A percentile compares a stretch with the other conserved stretches of the same genome.
These are phyloP conservation scores for Rhinolophus ferrumequinum DNA, from an alignment of 2,113 vertebrate species.

Conservation along the genomic window DNA sequence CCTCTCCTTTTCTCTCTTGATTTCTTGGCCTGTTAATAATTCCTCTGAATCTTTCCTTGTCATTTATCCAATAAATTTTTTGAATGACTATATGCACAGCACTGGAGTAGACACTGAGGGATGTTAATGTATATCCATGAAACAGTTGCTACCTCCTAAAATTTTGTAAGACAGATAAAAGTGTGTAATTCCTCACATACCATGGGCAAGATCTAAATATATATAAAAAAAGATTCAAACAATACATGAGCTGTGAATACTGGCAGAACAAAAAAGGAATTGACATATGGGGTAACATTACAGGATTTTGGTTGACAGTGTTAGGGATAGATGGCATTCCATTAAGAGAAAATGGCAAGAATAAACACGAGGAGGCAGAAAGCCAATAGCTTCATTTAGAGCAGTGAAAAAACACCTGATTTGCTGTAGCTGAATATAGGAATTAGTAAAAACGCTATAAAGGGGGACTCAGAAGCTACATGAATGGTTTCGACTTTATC, in stretches of 20 bases:
- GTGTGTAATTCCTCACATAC: background rate
- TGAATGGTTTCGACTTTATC: background rate
- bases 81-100: background rate
- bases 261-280: background rate
- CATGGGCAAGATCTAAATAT: background rate
- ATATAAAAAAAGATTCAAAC: background rate
- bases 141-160: background rate
- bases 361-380: background rate
- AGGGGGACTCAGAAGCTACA: background rate
- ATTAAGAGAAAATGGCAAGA: constrained; percentile 27
- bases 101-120: background rate
- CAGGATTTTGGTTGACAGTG: background rate
- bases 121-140: background rate
- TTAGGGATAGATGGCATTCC: background rate
- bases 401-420: background rate
- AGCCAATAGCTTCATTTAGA: background rate
- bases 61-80: background rate
- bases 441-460: background rate
- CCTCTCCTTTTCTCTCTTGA: background rate
- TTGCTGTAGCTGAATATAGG: background rate
- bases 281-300: background rate
- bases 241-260: background rate
- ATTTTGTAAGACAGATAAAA: background rate
- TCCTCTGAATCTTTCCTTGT: background rate
- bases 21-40: background rate